These are phyloP conservation scores for Philaethria dido DNA, from an alignment of 2,888 invertebrate genomes.

Conservation along the genomic window DNA sequence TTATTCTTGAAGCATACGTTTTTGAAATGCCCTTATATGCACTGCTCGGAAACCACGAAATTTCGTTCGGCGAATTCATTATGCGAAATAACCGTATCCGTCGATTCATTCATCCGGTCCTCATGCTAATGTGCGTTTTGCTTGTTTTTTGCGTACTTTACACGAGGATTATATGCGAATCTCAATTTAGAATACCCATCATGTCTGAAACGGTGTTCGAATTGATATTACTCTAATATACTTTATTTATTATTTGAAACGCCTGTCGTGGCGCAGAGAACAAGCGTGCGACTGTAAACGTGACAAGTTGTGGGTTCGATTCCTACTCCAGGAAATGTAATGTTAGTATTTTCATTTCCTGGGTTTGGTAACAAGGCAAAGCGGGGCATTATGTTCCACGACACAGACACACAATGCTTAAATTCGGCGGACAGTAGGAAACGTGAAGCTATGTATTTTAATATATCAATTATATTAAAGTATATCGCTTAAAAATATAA, in stretches of 20 bases:
- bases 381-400: too few relatives aligned
- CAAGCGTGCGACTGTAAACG: too few relatives aligned
- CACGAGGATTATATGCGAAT: slow-evolving; percentile 18
- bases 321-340: too few relatives aligned
- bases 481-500: too few relatives aligned
- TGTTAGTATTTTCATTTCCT: too few relatives aligned
- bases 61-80: slow-evolving; percentile 65
- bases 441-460: too few relatives aligned
- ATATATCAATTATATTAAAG: too few relatives aligned
- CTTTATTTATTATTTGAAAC: slow-evolving; percentile 2
- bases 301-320: too few relatives aligned
- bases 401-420: too few relatives aligned
- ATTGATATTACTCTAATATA: slow-evolving; percentile 6
- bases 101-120: slow-evolving; percentile 68
- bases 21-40: slow-evolving; percentile 29
- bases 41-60: slow-evolving; percentile 50
- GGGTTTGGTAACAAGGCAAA: too few relatives aligned
- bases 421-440: too few relatives aligned
- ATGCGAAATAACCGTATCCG: slow-evolving; percentile 71
- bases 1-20: slow-evolving; percentile 5
- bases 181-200: slow-evolving; percentile 14
- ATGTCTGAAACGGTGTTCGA: neutral
- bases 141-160: slow-evolving; percentile 38
- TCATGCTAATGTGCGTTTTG: slow-evolving; percentile 51
- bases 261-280: too few relatives aligned